phyloP scores from a whole-genome alignment of 2,113 vertebrate genomes.

The Eudyptes chrysolophus region DNA sequence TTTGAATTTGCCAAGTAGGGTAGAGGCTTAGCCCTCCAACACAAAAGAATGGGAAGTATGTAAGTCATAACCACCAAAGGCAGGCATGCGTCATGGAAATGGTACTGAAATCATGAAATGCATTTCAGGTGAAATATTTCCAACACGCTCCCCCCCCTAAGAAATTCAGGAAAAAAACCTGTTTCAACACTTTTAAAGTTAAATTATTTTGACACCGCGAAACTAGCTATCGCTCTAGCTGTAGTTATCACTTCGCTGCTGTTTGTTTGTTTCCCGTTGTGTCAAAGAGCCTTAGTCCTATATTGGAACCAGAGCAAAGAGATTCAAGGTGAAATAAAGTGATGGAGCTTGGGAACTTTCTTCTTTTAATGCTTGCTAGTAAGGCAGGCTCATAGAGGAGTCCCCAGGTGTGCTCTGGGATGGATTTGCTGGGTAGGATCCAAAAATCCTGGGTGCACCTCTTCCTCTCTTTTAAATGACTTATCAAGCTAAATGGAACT shows the following conservation, averaged over 20 bases:
- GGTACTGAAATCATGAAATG: background rate
- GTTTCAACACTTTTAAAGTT: background rate
- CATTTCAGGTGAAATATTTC: background rate
- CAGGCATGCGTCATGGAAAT: background rate
- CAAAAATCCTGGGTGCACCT: background rate
- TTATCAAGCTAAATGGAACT: background rate
- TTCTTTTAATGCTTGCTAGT: background rate
- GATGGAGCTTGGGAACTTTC: background rate
- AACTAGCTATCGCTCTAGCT: background rate
- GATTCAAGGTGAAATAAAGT: background rate
- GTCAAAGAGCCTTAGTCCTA: background rate
- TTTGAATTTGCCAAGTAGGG: background rate
- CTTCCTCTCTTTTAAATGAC: background rate
- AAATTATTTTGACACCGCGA: background rate
- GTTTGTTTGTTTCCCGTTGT: background rate
- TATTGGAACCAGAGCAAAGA: background rate
- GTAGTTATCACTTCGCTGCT: background rate
- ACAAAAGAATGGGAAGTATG: background rate
- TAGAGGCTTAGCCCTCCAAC: background rate
- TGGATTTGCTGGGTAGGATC: background rate
- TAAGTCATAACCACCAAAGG: background rate
- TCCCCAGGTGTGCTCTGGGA: fast-evolving
- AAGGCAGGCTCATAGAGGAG: background rate
- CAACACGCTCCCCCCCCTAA: background rate
- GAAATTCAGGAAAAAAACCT: background rate